A percentile compares a stretch with the other conserved stretches of the same genome.
phyloP scores from a whole-genome alignment of 2,888 invertebrate species.

The Troides oblongomaculatus region DNA sequence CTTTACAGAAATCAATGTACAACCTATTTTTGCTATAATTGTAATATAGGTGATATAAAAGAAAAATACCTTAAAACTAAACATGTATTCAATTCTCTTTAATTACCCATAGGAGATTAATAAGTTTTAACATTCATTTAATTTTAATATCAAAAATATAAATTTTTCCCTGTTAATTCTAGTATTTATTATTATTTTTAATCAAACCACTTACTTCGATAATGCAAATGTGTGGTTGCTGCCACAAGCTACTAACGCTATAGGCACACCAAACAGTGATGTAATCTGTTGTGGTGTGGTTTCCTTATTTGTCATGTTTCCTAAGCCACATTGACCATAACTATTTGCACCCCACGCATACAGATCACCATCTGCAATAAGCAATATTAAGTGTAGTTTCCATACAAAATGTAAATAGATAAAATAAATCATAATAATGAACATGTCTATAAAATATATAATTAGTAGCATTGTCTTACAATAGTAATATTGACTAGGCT shows the following conservation, averaged over 20 bases:
- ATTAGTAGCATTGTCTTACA: neutral
- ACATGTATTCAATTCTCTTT: too few species aligned
- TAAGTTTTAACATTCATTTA: too few species aligned
- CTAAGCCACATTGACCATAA: constrained; percentile 90
- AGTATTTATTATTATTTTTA: constrained; percentile 8
- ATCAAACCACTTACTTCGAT: constrained; percentile 80
- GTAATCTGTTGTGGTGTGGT: constrained; percentile 82
- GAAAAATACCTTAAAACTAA: too few species aligned
- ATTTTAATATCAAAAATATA: too few species aligned
- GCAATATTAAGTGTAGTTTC: neutral
- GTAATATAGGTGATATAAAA: too few species aligned
- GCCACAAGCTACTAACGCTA: constrained; percentile 89
- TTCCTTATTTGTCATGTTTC: constrained; percentile 80
- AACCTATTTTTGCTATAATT: too few species aligned
- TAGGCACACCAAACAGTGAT: constrained; percentile 87
- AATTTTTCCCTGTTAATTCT: neutral
- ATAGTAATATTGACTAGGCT: neutral
- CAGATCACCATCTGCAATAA: constrained; percentile 86
- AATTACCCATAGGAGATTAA: too few species aligned
- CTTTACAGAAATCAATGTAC: too few species aligned
- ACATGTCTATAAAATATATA: neutral
- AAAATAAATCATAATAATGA: neutral
- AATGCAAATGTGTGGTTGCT: constrained; percentile 90
- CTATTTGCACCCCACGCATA: constrained; percentile 92
- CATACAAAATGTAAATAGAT: neutral